Evolutionary conservation across 2,888 invertebrate species (phyloP).

Genomic region (Biston betularia): DNA sequence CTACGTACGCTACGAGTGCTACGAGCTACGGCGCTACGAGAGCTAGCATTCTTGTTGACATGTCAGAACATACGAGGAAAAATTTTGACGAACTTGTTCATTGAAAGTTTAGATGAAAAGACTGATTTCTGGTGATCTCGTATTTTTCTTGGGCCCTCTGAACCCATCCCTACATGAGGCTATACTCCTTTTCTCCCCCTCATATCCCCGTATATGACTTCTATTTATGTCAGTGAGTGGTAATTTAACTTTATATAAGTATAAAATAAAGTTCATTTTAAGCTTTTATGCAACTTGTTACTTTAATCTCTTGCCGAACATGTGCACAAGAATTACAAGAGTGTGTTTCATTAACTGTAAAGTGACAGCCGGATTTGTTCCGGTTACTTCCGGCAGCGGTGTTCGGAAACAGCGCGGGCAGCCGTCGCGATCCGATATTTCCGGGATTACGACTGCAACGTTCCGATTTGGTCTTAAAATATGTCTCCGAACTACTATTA

Average conservation of each 20-base stretch:
- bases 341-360: constrained; percentile 38
- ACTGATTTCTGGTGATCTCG: too few relatives aligned
- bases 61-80: constrained; percentile 31
- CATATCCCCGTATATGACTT: too few relatives aligned
- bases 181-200: too few relatives aligned
- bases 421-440: constrained; percentile 51
- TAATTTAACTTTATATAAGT: too few relatives aligned
- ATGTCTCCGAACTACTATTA: constrained; percentile 19
- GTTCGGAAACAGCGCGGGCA: constrained; percentile 51
- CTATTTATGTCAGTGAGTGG: too few relatives aligned
- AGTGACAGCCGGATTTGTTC: constrained; percentile 61
- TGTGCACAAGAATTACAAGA: not conserved
- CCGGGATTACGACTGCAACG: constrained; percentile 49
- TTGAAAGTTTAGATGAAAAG: too few relatives aligned
- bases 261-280: too few relatives aligned
- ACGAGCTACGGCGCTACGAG: constrained; percentile 25
- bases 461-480: constrained; percentile 45
- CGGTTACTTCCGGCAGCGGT: constrained; percentile 57
- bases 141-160: too few relatives aligned
- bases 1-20: constrained; percentile 38
- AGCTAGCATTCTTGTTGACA: constrained; percentile 50
- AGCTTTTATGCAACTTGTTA: too few relatives aligned
- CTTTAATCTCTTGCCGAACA: not conserved
- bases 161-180: too few relatives aligned
- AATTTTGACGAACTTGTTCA: constrained; percentile 26